Conservation (phyloP, 1,140 invertebrate genomes). For the Leptoteleia sp. region DNA sequence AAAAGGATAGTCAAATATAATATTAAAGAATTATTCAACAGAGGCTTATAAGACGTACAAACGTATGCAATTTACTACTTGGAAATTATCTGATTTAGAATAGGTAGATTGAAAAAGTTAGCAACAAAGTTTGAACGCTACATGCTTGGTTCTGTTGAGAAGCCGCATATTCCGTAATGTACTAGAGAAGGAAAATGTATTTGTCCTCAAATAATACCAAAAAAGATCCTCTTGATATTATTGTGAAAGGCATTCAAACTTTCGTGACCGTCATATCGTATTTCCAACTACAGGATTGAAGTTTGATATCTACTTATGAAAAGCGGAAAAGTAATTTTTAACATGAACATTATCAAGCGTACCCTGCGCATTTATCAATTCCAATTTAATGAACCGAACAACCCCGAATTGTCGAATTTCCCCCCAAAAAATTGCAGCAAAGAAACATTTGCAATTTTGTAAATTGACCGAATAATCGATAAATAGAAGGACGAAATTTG, state of each 20-base stretch:
- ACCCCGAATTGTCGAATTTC: no score
- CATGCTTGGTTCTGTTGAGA: background rate
- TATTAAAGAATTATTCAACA: no score
- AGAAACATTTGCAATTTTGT: no score
- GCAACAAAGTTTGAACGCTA: slow-evolving; percentile 25
- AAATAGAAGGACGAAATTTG: no score
- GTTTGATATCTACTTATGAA: slow-evolving; percentile 7
- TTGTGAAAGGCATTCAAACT: slow-evolving; percentile 33
- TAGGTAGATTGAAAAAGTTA: slow-evolving; percentile 36
- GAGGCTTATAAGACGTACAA: slow-evolving; percentile 23
- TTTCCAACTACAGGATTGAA: slow-evolving; percentile 11
- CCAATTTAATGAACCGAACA: no score
- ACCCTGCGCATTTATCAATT: no score
- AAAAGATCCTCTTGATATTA: slow-evolving; percentile 34
- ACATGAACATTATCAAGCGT: no score
- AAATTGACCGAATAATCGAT: no score
- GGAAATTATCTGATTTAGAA: slow-evolving; percentile 26
- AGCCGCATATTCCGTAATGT: slow-evolving; percentile 23
- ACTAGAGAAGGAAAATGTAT: slow-evolving; percentile 13
- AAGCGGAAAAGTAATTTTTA: slow-evolving; percentile 2
- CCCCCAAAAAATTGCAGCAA: no score
- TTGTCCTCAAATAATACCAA: slow-evolving; percentile 38
- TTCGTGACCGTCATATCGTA: slow-evolving; percentile 20
- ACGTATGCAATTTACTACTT: slow-evolving; percentile 27
- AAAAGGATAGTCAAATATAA: no score